These are phyloP conservation scores for Malthinus seriepunctatus DNA, from an alignment of 2,888 invertebrate genomes.

Conservation along the genomic window DNA sequence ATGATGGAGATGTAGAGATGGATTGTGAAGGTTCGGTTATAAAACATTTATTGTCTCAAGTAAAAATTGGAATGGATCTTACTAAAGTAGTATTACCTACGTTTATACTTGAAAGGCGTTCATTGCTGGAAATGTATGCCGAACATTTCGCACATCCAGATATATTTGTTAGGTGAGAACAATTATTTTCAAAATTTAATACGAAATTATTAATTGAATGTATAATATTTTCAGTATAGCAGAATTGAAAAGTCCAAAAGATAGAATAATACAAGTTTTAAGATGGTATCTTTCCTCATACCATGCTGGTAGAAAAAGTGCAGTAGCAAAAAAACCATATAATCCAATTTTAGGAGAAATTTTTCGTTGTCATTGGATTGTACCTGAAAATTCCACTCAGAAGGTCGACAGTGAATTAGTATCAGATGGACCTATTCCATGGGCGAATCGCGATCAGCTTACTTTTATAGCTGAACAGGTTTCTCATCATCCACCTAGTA, in stretches of 20 bases:
- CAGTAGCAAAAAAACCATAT: slow-evolving; percentile 98
- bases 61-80: slow-evolving; percentile 99
- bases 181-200: background rate
- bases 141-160: slow-evolving; percentile 99
- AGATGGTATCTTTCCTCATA: slow-evolving; percentile 98
- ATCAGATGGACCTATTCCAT: slow-evolving; percentile 86
- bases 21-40: slow-evolving; percentile 97
- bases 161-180: slow-evolving; percentile 81
- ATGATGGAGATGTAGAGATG: slow-evolving; percentile 88
- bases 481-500: slow-evolving; percentile 98
- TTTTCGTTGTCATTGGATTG: slow-evolving; percentile 87
- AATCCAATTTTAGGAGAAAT: slow-evolving; percentile 98
- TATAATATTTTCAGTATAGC: slow-evolving; percentile 70
- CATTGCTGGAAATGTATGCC: slow-evolving; percentile 98
- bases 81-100: slow-evolving; percentile 99
- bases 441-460: slow-evolving; percentile 86
- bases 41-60: slow-evolving; percentile 94
- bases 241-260: slow-evolving; percentile 81
- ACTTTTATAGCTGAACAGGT: slow-evolving; percentile 98
- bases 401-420: slow-evolving; percentile 48
- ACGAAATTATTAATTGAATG: background rate
- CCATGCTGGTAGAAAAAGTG: slow-evolving; percentile 96
- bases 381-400: slow-evolving; percentile 49
- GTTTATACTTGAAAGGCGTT: slow-evolving; percentile 96
- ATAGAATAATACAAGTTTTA: slow-evolving; percentile 92